These are phyloP conservation scores for Trachelipus rathkii DNA, from an alignment of 1,140 invertebrate species.

Conservation along the genomic window DNA sequence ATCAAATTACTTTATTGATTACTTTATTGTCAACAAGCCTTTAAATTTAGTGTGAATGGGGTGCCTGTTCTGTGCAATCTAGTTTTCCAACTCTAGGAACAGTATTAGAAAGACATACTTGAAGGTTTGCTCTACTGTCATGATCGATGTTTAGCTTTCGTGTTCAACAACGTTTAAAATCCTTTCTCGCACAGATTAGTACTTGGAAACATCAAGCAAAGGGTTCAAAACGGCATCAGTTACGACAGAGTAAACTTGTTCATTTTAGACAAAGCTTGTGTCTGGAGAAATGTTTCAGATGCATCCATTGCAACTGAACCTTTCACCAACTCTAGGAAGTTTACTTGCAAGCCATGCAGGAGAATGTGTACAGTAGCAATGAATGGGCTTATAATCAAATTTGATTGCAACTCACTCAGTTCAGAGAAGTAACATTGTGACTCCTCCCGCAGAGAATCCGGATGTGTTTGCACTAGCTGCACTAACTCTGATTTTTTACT, in stretches of 20 bases:
- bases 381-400: neutral
- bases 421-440: neutral
- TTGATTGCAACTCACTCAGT: no score
- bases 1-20: no score
- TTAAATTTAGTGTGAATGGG: no score
- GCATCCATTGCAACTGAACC: slow-evolving; percentile 10
- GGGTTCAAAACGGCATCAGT: neutral
- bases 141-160: slow-evolving; percentile 4
- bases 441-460: neutral
- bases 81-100: no score
- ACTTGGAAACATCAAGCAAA: no score
- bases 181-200: no score
- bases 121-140: no score
- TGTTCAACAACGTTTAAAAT: neutral
- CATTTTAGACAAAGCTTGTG: neutral
- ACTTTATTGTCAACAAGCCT: no score
- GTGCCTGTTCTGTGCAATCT: no score
- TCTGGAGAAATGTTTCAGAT: slow-evolving; percentile 13
- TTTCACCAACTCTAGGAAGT: slow-evolving; percentile 10
- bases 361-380: neutral
- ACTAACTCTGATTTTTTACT: no score
- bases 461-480: no score
- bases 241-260: neutral
- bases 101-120: no score
- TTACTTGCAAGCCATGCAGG: slow-evolving; percentile 6